Evolutionary conservation across 2,888 invertebrate genomes (phyloP), one percentile per base, ranked within the genome.

Genomic region (Dolichomitus sp.): DNA sequence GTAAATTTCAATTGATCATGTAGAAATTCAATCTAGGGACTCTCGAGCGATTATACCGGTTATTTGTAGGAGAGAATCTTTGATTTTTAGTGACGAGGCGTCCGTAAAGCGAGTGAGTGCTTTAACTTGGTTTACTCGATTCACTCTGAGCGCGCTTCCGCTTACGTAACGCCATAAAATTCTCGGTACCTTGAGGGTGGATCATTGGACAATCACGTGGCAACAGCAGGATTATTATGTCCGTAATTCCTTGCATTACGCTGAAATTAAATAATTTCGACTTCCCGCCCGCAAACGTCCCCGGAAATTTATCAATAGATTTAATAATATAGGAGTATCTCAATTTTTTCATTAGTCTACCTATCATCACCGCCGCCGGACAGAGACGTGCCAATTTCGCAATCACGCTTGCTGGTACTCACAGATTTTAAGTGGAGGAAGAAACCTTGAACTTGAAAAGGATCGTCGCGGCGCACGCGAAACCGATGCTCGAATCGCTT

Each of bases 81-180:
- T 40, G 19, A 37, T 30, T 17, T 30, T 45, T 45, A 17, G 12
- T 45, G 30, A 42, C 30, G 30, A n/a, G 3, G 17, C 4, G 12
- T 23, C 5, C 12, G 37, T 42, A 30, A 70, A 50, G 45, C 40
- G 37, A 30, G 48, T 40, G 37, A 40, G 63, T 63, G 19, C 57
- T 42, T 72, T 45, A 65, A 74, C 57, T 57, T 57, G 48, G 65
- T 61, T 80, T 68, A 61, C 50, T 52, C 45, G 73, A 70, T 70
- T 78, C 65, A 57, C 37, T 59, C 48, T 68, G 74, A 75, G 75
- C 52, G 70, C 63, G 59, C 57, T 82, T 82, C 81, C 79, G 74
- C 63, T 84, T 76, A 27, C 72, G 73, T 72, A 79, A 81, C 17
- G 48, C 50, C 40, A 45, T 42, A 61, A 42, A 70, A 76, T 69